Evolutionary conservation across 2,113 vertebrate species (phyloP), one percentile per base, ranked within the genome.

Genomic region (Gadus macrocephalus): DNA sequence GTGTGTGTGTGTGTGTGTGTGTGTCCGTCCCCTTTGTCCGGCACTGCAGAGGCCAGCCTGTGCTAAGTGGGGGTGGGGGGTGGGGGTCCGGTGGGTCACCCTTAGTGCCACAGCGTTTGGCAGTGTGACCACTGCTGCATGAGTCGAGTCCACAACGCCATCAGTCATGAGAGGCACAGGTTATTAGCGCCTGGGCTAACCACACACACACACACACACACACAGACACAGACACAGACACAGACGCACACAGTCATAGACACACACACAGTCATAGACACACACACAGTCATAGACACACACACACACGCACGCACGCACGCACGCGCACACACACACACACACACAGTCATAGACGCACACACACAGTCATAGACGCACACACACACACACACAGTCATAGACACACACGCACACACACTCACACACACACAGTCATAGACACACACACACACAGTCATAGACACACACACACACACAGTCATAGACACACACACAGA

Each of bases 131-230:
- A 73, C 81, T 74, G 74, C 64, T 62, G 86, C 81, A 90, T 90
- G 80, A 90, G 89, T 89, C 86, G 83, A 85, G 86, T 81, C 84
- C 79, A 84, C 83, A 84, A 79, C 86, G 78, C 31, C 82, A 88
- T 89, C 90, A 86, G 84, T 89, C 88, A 88, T 78, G 62, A 38
- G 62, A 38, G 82, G 81, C 82, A 77, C 77, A 84, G 83, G 88
- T 90, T 87, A 89, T 89, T 89, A 89, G 85, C 77, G 79, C 79
- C 42, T 69, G 68, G 67, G 67, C 79, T 72, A 28, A 76, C 63
- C 64, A 31, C 28, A 67, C 16, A 25, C 19, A 56, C 42, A 64
- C 6, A 42, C 38, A 42, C 38, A 42, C 58, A 62, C 56, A 22
- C 68, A 20, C 28, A 20, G 5, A 62, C 58, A 69, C 68, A 62